A percentile compares a stretch with the other conserved stretches of the same genome.
Evolutionary conservation across 2,113 vertebrate genomes (phyloP).

Genomic region (Sinocyclocheilus maitianheensis): DNA sequence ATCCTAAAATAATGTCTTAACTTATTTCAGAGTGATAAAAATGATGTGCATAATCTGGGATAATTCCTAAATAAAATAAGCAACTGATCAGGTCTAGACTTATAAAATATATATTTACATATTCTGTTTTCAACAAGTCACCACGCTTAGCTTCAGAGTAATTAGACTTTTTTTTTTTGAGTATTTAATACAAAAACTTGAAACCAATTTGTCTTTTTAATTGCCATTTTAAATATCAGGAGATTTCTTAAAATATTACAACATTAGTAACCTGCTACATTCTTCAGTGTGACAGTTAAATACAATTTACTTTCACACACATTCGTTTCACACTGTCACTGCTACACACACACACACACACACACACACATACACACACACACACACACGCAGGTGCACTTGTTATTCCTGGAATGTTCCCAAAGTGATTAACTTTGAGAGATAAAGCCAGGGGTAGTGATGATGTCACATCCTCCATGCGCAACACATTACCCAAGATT

Average conservation of each 20-base stretch:
- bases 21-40: no score
- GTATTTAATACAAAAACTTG: not conserved
- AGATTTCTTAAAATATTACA: not conserved
- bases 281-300: not conserved
- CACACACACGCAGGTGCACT: constrained; percentile 17
- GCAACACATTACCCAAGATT: constrained; percentile 68
- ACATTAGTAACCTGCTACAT: not conserved
- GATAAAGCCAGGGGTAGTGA: constrained; percentile 61
- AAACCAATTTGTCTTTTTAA: not conserved
- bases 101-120: not conserved
- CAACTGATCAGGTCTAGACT: not conserved
- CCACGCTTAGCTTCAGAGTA: no score
- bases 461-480: constrained; percentile 62
- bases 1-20: no score
- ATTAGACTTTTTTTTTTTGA: no score
- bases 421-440: constrained; percentile 67
- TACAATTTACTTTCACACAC: not conserved
- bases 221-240: not conserved
- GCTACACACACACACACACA: not conserved
- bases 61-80: no score
- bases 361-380: not conserved
- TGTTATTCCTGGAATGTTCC: constrained; percentile 57
- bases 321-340: not conserved
- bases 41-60: no score
- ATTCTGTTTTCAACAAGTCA: not conserved